Percentiles rank a stretch among this genome's conserved stretches.
phyloP scores from a whole-genome alignment of 2,888 invertebrate genomes.

The Drosophila pullipes region DNA sequence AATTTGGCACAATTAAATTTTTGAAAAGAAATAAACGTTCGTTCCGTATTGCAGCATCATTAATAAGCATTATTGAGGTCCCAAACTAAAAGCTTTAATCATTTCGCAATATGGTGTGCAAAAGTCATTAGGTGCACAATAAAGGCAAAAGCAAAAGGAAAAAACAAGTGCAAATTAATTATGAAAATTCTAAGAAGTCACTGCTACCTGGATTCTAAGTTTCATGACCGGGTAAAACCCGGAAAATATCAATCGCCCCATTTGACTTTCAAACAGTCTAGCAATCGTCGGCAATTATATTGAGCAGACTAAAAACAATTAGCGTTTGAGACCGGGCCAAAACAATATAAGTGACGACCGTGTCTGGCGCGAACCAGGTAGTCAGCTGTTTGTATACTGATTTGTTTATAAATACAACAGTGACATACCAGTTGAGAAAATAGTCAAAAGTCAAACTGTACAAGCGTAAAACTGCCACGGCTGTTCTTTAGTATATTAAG shows the following conservation, averaged over 20 bases:
- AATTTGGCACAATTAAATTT: too few species aligned
- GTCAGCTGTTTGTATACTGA: constrained; percentile 1
- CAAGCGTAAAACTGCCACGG: background rate
- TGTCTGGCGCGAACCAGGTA: constrained; percentile 35
- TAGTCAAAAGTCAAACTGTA: background rate
- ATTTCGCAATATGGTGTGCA: constrained; percentile 26
- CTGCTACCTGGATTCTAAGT: constrained; percentile 57
- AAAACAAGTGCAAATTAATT: constrained; percentile 48
- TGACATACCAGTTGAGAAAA: background rate
- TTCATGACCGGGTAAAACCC: constrained; percentile 54
- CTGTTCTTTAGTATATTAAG: background rate
- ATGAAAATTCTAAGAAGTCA: constrained; percentile 54
- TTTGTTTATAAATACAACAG: background rate
- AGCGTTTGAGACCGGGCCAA: constrained; percentile 67
- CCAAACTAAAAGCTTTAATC: constrained; percentile 19
- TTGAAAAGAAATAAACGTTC: background rate
- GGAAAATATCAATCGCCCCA: constrained; percentile 60
- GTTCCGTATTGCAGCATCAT: background rate
- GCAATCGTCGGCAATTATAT: constrained; percentile 67
- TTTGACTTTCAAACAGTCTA: constrained; percentile 34
- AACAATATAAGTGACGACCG: constrained; percentile 51
- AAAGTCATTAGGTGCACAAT: constrained; percentile 43
- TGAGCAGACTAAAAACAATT: constrained; percentile 80
- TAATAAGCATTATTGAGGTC: constrained; percentile 6
- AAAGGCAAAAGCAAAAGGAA: constrained; percentile 20